Conservation (phyloP, 2,888 invertebrate genomes). For the Meiosimyza platycephala region DNA sequence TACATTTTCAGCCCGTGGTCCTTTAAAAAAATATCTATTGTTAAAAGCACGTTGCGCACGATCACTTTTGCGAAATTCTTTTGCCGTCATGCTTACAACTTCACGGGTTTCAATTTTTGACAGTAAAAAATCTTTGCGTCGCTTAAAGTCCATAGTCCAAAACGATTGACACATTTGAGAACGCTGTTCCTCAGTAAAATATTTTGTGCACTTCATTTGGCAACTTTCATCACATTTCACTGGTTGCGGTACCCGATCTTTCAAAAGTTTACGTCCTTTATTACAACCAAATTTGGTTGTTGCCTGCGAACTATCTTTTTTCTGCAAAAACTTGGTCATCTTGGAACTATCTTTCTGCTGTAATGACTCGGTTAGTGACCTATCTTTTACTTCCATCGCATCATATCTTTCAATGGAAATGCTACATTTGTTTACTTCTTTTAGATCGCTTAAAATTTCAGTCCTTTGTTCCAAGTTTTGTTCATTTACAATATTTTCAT, state of each 20-base stretch:
- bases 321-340: neutral
- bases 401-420: no score
- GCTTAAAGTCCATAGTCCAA: slow-evolving; percentile 48
- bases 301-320: slow-evolving; percentile 33
- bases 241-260: slow-evolving; percentile 44
- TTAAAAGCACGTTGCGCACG: slow-evolving; percentile 44
- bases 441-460: no score
- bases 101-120: slow-evolving; percentile 46
- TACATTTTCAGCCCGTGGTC: slow-evolving; percentile 43
- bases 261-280: slow-evolving; percentile 39
- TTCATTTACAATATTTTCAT: neutral
- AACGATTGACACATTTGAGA: slow-evolving; percentile 45
- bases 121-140: slow-evolving; percentile 47
- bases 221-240: slow-evolving; percentile 43
- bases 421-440: no score
- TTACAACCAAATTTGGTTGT: slow-evolving; percentile 37
- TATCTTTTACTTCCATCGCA: neutral
- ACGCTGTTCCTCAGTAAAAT: slow-evolving; percentile 47
- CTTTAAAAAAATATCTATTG: slow-evolving; percentile 43
- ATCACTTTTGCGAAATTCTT: slow-evolving; percentile 45
- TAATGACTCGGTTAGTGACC: no score
- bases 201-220: slow-evolving; percentile 44
- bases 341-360: neutral
- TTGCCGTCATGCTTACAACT: slow-evolving; percentile 40
- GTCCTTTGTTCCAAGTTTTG: no score